Evolutionary conservation across 1,140 invertebrate species (phyloP).

Genomic region (Drosophila micromelanica): DNA sequence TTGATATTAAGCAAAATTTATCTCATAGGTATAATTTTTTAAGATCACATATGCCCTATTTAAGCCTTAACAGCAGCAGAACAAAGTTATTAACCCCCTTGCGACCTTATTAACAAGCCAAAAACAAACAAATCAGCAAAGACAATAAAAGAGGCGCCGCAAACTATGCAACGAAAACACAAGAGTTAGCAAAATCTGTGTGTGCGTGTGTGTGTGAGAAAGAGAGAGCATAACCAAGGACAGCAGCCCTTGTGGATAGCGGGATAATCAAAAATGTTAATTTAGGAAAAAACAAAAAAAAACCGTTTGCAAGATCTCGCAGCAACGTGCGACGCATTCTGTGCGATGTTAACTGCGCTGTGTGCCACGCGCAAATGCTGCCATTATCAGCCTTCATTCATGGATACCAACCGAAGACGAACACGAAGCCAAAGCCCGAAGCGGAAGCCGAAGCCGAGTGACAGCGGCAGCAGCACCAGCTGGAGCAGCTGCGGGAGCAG

Average conservation of each 20-base stretch:
- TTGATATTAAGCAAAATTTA: no score
- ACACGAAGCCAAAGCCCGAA: background rate
- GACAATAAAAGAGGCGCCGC: conserved; percentile 24
- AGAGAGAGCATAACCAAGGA: conserved; percentile 30
- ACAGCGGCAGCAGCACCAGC: conserved; percentile 17
- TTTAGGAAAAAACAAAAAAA: conserved; percentile 32
- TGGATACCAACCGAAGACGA: conserved; percentile 66
- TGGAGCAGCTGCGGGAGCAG: conserved; percentile 34
- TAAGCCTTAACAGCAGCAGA: conserved; percentile 9
- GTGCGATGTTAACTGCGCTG: conserved; percentile 53
- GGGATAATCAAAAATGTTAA: conserved; percentile 53
- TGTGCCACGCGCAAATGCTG: conserved; percentile 59
- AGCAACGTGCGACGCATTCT: conserved; percentile 13
- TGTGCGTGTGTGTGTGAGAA: background rate
- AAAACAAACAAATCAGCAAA: conserved; percentile 36
- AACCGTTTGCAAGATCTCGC: conserved; percentile 50
- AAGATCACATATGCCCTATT: conserved; percentile 23
- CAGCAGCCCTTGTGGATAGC: conserved; percentile 3
- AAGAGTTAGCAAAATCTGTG: conserved; percentile 3
- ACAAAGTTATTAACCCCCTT: conserved; percentile 31
- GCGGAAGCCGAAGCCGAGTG: background rate
- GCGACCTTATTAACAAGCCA: conserved; percentile 8
- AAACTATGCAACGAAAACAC: conserved; percentile 41
- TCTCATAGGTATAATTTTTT: no score
- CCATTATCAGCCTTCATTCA: conserved; percentile 66